Conservation (phyloP, 2,113 vertebrate genomes). For the Zapornia atra region DNA sequence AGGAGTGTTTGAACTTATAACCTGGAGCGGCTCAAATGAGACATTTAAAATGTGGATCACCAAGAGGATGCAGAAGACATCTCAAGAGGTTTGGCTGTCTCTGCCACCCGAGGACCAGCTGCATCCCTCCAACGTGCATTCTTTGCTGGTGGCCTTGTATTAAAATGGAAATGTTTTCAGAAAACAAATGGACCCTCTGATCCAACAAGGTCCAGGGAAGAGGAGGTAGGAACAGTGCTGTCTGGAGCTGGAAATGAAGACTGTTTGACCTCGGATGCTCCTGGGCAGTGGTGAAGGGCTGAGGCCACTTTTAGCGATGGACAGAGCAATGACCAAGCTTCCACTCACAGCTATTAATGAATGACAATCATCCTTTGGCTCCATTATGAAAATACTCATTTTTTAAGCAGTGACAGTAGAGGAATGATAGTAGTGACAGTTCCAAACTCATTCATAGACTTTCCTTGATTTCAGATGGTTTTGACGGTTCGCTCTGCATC, state of each 20-base stretch:
- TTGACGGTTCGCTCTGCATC: background rate
- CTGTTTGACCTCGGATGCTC: background rate
- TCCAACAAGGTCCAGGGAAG: background rate
- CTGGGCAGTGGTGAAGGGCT: background rate
- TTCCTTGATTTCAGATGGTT: background rate
- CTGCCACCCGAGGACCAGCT: background rate
- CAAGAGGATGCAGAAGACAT: background rate
- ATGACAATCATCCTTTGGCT: background rate
- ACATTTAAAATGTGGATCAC: background rate
- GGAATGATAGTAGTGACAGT: background rate
- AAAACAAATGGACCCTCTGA: background rate
- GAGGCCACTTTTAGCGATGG: background rate
- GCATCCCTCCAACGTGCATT: accelerated
- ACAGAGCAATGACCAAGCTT: background rate
- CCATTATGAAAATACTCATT: background rate
- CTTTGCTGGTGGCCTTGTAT: background rate
- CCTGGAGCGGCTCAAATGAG: background rate
- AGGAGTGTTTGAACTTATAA: background rate
- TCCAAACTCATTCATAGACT: background rate
- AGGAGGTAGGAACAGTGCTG: accelerated
- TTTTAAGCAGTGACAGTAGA: background rate
- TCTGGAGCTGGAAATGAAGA: background rate
- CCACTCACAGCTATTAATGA: background rate
- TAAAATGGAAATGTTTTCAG: background rate
- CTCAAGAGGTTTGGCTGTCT: background rate